Evolutionary conservation across 2,888 invertebrate species (phyloP).

Genomic region (Philhelius pedissequus): DNA sequence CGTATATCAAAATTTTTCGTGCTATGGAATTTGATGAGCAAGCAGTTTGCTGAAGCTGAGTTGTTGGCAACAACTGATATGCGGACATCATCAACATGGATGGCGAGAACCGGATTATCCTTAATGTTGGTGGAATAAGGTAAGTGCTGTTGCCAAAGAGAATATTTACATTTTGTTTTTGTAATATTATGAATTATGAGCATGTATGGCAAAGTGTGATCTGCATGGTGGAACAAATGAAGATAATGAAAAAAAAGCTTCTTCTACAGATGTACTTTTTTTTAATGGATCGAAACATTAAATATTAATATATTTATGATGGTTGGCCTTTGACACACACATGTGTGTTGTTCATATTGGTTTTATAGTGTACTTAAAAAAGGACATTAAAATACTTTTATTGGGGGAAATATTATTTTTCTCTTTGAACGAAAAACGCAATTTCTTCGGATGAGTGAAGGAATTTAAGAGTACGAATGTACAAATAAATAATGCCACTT

Average conservation of each 20-base stretch:
- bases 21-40: constrained; percentile 48
- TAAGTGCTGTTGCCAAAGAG: constrained; percentile 72
- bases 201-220: neutral
- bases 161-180: neutral
- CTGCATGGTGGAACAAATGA: neutral
- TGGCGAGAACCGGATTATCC: constrained; percentile 94
- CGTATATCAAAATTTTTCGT: neutral
- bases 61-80: constrained; percentile 36
- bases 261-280: neutral
- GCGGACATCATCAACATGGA: constrained; percentile 82
- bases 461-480: neutral
- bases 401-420: neutral
- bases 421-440: neutral
- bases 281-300: neutral
- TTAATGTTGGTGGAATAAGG: constrained; percentile 96
- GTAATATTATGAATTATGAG: neutral
- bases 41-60: constrained; percentile 25
- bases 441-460: neutral
- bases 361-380: neutral
- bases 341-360: neutral
- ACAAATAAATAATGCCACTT: neutral
- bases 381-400: neutral
- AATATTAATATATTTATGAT: neutral
- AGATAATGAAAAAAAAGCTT: constrained; percentile 8
- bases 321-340: neutral